These are phyloP conservation scores for Nyctibius bracteatus DNA, from an alignment of 2,113 vertebrate genomes.

Conservation along the genomic window DNA sequence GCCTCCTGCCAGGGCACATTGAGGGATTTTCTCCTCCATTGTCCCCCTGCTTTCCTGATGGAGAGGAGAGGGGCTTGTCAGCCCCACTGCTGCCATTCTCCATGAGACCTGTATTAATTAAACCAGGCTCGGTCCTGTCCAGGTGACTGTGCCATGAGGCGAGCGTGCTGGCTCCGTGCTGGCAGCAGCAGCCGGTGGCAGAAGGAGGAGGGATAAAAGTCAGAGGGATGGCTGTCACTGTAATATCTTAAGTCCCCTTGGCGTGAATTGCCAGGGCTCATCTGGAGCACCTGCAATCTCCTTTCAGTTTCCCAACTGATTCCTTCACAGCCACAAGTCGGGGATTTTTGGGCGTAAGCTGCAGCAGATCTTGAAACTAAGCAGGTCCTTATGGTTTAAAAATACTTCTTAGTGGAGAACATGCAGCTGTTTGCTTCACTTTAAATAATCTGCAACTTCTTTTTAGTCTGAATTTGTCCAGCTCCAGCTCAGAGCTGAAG, in stretches of 20 bases:
- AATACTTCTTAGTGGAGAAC: not conserved
- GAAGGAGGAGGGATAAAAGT: not conserved
- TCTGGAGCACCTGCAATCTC: not conserved
- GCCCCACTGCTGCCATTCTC: not conserved
- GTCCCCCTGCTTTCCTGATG: not conserved
- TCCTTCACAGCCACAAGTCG: not conserved
- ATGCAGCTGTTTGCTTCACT: not conserved
- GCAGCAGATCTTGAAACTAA: not conserved
- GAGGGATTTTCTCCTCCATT: not conserved
- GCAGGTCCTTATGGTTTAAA: not conserved
- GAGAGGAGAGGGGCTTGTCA: accelerated
- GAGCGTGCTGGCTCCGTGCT: accelerated
- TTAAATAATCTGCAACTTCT: not conserved
- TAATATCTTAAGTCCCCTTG: not conserved
- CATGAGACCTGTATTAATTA: not conserved
- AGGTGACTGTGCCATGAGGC: not conserved
- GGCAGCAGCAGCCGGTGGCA: not conserved
- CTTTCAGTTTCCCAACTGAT: not conserved
- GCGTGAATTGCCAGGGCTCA: not conserved
- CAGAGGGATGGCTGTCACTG: not conserved
- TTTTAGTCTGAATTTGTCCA: not conserved
- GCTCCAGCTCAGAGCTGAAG: not conserved
- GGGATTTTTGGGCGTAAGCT: not conserved
- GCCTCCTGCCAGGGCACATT: not conserved
- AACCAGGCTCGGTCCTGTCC: not conserved